These are phyloP conservation scores for Macropus fuliginosus DNA, from an alignment of 2,797 vertebrate genomes.

Conservation along the genomic window DNA sequence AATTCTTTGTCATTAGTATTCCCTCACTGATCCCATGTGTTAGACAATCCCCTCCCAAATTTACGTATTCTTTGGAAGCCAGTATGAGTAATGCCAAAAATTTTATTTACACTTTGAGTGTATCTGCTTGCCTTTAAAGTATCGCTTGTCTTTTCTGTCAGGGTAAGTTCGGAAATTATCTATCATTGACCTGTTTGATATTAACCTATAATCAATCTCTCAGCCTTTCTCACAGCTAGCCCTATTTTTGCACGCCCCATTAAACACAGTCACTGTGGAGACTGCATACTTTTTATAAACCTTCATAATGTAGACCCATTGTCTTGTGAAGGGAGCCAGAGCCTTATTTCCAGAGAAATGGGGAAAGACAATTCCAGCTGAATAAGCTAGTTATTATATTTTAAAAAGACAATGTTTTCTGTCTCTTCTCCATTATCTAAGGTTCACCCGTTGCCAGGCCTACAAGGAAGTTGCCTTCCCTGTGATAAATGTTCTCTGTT, in stretches of 20 bases:
- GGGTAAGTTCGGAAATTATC: constrained; percentile 66
- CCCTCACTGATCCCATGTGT: constrained; percentile 5
- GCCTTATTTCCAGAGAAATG: neutral
- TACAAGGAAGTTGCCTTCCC: neutral
- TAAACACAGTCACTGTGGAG: constrained; percentile 1
- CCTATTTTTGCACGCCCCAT: constrained; percentile 16
- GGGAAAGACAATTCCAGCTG: neutral
- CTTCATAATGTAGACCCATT: neutral
- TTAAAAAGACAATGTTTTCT: neutral
- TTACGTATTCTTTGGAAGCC: constrained; percentile 65
- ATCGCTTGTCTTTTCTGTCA: constrained; percentile 64
- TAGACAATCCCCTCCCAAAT: constrained; percentile 55
- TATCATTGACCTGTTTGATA: constrained; percentile 62
- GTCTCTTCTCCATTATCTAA: neutral
- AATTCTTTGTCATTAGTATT: constrained; percentile 47
- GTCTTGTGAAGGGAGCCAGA: neutral
- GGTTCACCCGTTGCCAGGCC: neutral
- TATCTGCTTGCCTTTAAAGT: constrained; percentile 42
- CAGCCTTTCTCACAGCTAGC: constrained; percentile 7
- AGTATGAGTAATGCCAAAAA: constrained; percentile 53
- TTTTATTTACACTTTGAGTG: constrained; percentile 59
- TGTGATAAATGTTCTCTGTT: neutral
- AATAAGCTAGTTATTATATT: neutral
- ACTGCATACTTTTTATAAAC: constrained; percentile 2
- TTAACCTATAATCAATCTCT: constrained; percentile 61